These are phyloP conservation scores for Thera obeliscata DNA, from an alignment of 2,888 invertebrate species.

Conservation along the genomic window DNA sequence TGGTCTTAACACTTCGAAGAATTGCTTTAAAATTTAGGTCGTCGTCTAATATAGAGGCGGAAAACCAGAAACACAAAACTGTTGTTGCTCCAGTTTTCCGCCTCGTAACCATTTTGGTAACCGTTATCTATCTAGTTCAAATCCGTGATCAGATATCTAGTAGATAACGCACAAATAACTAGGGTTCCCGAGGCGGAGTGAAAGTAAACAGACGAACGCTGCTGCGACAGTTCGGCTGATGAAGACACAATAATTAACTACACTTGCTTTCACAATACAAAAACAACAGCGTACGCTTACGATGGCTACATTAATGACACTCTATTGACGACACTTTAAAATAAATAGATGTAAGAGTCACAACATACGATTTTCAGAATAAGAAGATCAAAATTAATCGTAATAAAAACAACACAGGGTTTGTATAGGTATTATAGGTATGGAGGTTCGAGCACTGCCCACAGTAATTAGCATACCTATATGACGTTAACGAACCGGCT, in stretches of 20 bases:
- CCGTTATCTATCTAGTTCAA: conserved; percentile 55
- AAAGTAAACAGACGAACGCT: conserved; percentile 70
- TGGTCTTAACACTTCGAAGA: no score
- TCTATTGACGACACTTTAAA: conserved; percentile 29
- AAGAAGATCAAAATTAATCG: conserved; percentile 27
- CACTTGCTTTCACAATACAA: conserved; percentile 65
- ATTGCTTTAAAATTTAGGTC: no score
- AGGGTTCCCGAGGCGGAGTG: conserved; percentile 63
- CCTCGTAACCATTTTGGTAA: conserved; percentile 28
- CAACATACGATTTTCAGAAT: conserved; percentile 16
- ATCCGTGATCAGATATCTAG: conserved; percentile 66
- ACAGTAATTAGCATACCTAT: conserved; percentile 76
- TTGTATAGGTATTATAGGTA: conserved; percentile 47
- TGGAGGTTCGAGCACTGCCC: conserved; percentile 64
- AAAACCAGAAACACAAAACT: conserved; percentile 23
- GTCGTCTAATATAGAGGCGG: conserved; percentile 6
- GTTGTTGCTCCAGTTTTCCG: not conserved
- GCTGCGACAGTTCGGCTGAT: conserved; percentile 63
- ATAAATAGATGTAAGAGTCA: not conserved
- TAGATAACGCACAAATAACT: conserved; percentile 65
- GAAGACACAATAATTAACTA: conserved; percentile 64
- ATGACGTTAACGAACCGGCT: conserved; percentile 80
- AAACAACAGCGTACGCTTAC: conserved; percentile 46
- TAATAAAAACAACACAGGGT: conserved; percentile 41
- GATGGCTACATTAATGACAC: conserved; percentile 42